Evolutionary conservation across 2,888 invertebrate genomes (phyloP), one percentile per base, ranked within the genome.

Genomic region (Molorchus minor): DNA sequence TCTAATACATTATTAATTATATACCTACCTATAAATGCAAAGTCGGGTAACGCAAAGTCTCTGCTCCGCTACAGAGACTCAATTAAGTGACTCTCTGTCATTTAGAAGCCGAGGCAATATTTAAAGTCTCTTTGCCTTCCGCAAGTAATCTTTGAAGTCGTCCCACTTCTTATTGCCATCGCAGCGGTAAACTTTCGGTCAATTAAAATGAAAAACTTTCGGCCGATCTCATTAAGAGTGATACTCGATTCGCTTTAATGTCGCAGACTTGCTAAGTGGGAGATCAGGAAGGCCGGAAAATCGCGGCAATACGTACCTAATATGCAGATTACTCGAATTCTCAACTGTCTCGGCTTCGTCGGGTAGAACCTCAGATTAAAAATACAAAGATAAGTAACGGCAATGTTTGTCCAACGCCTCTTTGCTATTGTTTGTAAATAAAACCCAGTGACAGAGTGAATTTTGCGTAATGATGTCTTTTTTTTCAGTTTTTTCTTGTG

Each of bases 141-240:
- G n/a, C 43, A n/a, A 57, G 54, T 43, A 35, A 56, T 56, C 56
- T 56, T 53, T 52, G 60, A 55, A 56, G 56, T 57, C 36, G 45
- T 17, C 45, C 47, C n/a, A n/a, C 54, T 61, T 53, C 60, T 56
- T 56, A 56, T 60, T 60, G 55, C 58, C 56, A 36, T 52, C 58
- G 30, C 47, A n/a, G 46, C 61, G 51, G 43, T 56, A 58, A 51
- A 51, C 51, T 51, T 51, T 51, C 25, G 51, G 55, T 45, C 55
- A 65, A 68, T 65, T 63, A 66, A 65, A 63, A 65, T 56, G 62
- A 65, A 65, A 67, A 64, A 65, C 51, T 62, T 66, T 56, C n/a
- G 56, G 60, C 60, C 59, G 52, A 61, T 65, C 64, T 69, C 69
- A 69, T 69, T 69, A 67, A 64, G 55, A 61, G 59, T 60, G 69